Evolutionary conservation across 2,113 vertebrate species (phyloP).

Genomic region (Oostethus manadensis): DNA sequence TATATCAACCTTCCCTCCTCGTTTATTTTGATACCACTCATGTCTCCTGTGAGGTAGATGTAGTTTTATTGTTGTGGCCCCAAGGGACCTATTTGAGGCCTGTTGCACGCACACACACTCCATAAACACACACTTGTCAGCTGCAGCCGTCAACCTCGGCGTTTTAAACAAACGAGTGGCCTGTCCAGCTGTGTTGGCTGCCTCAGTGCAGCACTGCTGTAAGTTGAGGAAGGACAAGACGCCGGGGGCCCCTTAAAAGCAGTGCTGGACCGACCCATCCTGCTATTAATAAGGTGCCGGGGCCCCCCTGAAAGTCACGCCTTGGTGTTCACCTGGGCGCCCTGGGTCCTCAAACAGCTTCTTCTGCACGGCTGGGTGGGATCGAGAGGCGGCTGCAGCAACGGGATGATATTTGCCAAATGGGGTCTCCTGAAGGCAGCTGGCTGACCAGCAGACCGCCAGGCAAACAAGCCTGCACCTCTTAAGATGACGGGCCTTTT

Average conservation of each 20-base stretch:
- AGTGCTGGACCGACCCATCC: constrained; percentile 39
- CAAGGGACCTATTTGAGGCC: constrained; percentile 25
- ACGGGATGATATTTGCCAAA: constrained; percentile 45
- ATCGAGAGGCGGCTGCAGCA: constrained; percentile 18
- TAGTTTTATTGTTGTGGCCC: constrained; percentile 42
- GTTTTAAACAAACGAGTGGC: constrained; percentile 10
- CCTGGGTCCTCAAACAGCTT: constrained; percentile 21
- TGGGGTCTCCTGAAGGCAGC: constrained; percentile 51
- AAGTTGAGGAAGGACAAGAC: constrained; percentile 31
- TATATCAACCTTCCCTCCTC: background rate
- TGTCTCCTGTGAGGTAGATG: constrained; percentile 39
- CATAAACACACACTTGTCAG: constrained; percentile 19
- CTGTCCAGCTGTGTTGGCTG: constrained; percentile 16
- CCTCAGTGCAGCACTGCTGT: no score
- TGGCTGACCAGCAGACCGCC: constrained; percentile 33
- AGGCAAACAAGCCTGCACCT: constrained; percentile 48
- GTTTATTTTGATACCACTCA: background rate
- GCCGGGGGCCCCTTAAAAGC: constrained; percentile 46
- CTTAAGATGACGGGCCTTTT: constrained; percentile 54
- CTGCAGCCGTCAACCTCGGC: constrained; percentile 21
- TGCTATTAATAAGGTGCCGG: constrained; percentile 60
- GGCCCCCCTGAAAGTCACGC: constrained; percentile 33
- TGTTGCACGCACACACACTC: constrained; percentile 1
- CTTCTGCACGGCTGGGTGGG: constrained; percentile 33
- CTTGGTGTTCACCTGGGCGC: constrained; percentile 26